These are phyloP conservation scores for Agrilus planipennis DNA, from an alignment of 1,140 invertebrate species.

Conservation along the genomic window DNA sequence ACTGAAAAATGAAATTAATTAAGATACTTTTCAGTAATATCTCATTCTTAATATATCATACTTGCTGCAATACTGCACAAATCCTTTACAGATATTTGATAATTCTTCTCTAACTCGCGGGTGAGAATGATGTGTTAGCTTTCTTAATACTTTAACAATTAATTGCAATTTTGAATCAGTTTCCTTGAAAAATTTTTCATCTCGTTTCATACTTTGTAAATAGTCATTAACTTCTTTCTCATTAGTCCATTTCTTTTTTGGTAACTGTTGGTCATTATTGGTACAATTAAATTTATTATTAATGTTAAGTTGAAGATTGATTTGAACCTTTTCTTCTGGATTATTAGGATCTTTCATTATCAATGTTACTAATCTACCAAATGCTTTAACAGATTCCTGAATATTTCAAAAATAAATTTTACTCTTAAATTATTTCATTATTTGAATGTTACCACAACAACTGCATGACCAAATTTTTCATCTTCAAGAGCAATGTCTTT, in stretches of 20 bases:
- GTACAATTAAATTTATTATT: neutral
- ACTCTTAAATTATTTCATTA: slow-evolving; percentile 29
- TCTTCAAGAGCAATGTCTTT: slow-evolving; percentile 41
- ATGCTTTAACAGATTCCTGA: slow-evolving; percentile 38
- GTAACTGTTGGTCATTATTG: slow-evolving; percentile 10
- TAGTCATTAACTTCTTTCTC: slow-evolving; percentile 31
- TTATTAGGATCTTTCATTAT: slow-evolving; percentile 36
- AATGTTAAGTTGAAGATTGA: neutral
- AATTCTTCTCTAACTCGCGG: slow-evolving; percentile 44
- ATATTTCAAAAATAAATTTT: slow-evolving; percentile 18
- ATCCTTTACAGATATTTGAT: slow-evolving; percentile 33
- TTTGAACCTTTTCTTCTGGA: neutral
- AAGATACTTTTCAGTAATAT: slow-evolving; percentile 1
- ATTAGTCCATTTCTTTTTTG: slow-evolving; percentile 15
- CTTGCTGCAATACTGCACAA: slow-evolving; percentile 43
- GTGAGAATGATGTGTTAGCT: slow-evolving; percentile 41
- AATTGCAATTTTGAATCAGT: slow-evolving; percentile 41
- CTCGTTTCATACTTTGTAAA: slow-evolving; percentile 35
- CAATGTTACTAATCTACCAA: slow-evolving; percentile 36
- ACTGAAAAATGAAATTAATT: slow-evolving; percentile 27
- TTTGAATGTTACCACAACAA: slow-evolving; percentile 40
- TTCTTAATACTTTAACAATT: slow-evolving; percentile 37
- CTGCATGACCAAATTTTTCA: slow-evolving; percentile 45
- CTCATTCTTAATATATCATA: slow-evolving; percentile 27
- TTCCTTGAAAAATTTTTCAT: slow-evolving; percentile 42